Percentiles rank a stretch among this genome's conserved stretches.
Evolutionary conservation across 2,888 invertebrate genomes (phyloP).

Genomic region (Dyspetes luteomarginatus): DNA sequence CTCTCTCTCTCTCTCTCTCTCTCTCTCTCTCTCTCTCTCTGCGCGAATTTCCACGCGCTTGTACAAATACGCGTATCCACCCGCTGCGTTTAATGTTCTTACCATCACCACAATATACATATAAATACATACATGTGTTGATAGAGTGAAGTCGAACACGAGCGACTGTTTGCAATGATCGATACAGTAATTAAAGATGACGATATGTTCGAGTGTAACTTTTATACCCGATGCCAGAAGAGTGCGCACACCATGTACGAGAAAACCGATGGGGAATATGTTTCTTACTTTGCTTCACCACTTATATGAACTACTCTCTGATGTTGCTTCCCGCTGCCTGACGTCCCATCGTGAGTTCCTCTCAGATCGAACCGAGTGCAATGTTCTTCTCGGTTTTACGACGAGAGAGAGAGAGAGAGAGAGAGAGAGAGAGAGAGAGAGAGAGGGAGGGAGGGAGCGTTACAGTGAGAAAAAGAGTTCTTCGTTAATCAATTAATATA

Average conservation of each 20-base stretch:
- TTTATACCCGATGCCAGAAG: conserved; percentile 22
- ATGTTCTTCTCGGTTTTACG: conserved; percentile 11
- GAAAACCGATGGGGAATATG: conserved; percentile 31
- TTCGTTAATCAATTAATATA: conserved; percentile 68
- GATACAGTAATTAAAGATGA: conserved; percentile 68
- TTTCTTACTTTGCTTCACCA: conserved; percentile 58
- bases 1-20: no score
- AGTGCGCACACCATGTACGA: conserved; percentile 38
- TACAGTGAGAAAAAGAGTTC: conserved; percentile 30
- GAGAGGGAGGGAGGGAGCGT: conserved; percentile 11
- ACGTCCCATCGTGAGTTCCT: conserved; percentile 4
- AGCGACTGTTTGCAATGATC: conserved; percentile 47
- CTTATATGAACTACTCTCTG: conserved; percentile 41
- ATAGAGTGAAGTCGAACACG: not conserved
- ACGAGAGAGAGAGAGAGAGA: conserved; percentile 13
- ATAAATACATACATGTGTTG: conserved; percentile 3
- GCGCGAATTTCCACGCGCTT: conserved; percentile 49
- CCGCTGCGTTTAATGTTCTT: conserved; percentile 35
- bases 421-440: conserved; percentile 27
- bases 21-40: no score
- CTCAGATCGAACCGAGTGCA: conserved; percentile 9
- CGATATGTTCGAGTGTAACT: conserved; percentile 60
- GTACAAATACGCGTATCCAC: conserved; percentile 48
- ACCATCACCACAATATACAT: not conserved
- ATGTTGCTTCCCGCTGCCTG: conserved; percentile 33